Evolutionary conservation across 2,888 invertebrate species (phyloP).

Genomic region (Xanthia togata): DNA sequence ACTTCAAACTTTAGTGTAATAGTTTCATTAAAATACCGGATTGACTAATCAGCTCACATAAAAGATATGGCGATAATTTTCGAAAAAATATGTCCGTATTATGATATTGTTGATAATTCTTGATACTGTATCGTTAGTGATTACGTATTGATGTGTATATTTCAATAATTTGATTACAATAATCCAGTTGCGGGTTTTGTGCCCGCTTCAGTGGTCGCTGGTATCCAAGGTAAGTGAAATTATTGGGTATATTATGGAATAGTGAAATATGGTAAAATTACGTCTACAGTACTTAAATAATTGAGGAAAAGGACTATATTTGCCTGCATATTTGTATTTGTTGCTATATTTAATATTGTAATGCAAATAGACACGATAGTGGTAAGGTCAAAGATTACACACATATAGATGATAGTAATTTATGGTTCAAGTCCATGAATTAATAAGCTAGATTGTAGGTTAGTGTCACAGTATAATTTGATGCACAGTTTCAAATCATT

Average conservation of each 20-base stretch:
- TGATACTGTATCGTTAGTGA: slow-evolving; percentile 73
- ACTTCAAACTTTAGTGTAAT: slow-evolving; percentile 3
- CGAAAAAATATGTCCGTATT: slow-evolving; percentile 48
- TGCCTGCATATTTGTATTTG: background rate
- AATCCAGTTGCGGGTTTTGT: slow-evolving; percentile 76
- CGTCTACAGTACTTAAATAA: background rate
- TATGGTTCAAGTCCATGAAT: slow-evolving; percentile 1
- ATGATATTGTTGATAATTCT: slow-evolving; percentile 66
- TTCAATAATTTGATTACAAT: slow-evolving; percentile 78
- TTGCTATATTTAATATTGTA: background rate
- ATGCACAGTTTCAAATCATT: slow-evolving; percentile 6
- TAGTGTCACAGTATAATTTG: background rate
- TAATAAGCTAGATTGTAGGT: background rate
- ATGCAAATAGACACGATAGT: slow-evolving; percentile 13
- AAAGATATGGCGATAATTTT: slow-evolving; percentile 57
- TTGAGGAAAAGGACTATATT: background rate
- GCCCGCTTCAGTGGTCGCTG: slow-evolving; percentile 69
- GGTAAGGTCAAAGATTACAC: slow-evolving; percentile 26
- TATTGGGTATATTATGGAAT: background rate
- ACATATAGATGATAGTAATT: background rate
- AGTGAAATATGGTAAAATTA: slow-evolving; percentile 3
- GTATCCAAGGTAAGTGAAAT: slow-evolving; percentile 69
- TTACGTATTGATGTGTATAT: slow-evolving; percentile 75
- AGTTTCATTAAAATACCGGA: slow-evolving; percentile 19
- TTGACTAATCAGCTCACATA: slow-evolving; percentile 40